phyloP scores from a whole-genome alignment of 2,888 invertebrate species.

The Furcula furcula region DNA sequence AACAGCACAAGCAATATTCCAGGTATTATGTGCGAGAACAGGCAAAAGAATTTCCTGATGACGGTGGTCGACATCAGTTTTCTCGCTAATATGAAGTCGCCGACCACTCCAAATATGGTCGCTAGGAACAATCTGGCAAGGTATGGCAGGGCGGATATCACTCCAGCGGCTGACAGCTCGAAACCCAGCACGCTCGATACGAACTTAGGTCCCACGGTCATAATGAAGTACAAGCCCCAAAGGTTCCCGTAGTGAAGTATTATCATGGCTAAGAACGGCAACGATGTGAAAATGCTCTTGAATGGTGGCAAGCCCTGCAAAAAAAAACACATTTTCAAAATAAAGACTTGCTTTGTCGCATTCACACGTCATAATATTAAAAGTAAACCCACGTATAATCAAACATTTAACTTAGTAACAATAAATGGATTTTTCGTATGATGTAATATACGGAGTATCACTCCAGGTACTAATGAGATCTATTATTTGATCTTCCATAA shows the following conservation, averaged over 20 bases:
- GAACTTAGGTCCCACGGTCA: conserved; percentile 89
- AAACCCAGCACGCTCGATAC: conserved; percentile 88
- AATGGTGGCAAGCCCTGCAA: conserved; percentile 86
- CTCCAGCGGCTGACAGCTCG: conserved; percentile 86
- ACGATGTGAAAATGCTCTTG: conserved; percentile 81
- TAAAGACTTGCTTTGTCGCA: background rate
- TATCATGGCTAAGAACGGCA: conserved; percentile 86
- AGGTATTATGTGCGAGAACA: conserved; percentile 83
- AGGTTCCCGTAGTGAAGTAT: conserved; percentile 88
- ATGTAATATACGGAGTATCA: conserved; percentile 25
- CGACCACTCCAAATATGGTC: conserved; percentile 86
- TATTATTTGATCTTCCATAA: conserved; percentile 11
- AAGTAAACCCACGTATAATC: conserved; percentile 7
- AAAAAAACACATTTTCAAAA: conserved; percentile 35
- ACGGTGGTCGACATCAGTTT: conserved; percentile 64
- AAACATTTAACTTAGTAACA: conserved; percentile 11
- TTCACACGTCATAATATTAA: conserved; percentile 7
- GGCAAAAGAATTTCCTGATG: conserved; percentile 84
- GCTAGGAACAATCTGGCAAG: conserved; percentile 85
- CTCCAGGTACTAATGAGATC: conserved; percentile 8
- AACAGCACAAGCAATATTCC: conserved; percentile 76
- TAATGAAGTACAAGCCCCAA: conserved; percentile 88
- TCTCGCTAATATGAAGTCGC: conserved; percentile 81
- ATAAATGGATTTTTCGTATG: conserved; percentile 14
- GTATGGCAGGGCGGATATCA: conserved; percentile 87